These are phyloP conservation scores for Ochropacha duplaris DNA, from an alignment of 2,888 invertebrate genomes.

Conservation along the genomic window DNA sequence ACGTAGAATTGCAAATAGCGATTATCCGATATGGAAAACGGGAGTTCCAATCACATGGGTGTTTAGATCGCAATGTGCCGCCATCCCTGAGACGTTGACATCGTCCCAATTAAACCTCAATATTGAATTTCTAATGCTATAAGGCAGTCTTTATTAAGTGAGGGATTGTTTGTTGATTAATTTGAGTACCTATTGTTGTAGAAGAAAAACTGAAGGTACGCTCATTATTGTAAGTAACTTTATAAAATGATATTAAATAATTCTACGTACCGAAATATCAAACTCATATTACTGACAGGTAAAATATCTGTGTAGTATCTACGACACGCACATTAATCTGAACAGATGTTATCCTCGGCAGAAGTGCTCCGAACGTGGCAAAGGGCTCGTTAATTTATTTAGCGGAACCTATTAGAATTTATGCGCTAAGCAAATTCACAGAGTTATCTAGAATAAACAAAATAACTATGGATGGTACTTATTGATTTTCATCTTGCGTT, in stretches of 20 bases:
- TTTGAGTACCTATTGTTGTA: background rate
- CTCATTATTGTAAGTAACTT: too few relatives aligned
- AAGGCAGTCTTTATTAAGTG: conserved; percentile 32
- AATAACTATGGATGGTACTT: conserved; percentile 3
- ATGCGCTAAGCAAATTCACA: conserved; percentile 27
- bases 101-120: conserved; percentile 56
- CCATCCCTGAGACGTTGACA: conserved; percentile 49
- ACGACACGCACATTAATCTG: conserved; percentile 47
- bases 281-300: too few relatives aligned
- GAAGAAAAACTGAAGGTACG: too few relatives aligned
- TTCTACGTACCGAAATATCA: too few relatives aligned
- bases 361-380: conserved; percentile 21
- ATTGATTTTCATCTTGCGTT: background rate
- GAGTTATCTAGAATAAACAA: conserved; percentile 7
- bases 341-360: conserved; percentile 54
- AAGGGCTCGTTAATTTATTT: conserved; percentile 48
- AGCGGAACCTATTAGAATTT: conserved; percentile 43
- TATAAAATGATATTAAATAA: background rate
- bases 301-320: conserved; percentile 7
- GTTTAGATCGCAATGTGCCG: conserved; percentile 56
- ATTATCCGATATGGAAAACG: conserved; percentile 48
- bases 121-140: conserved; percentile 48
- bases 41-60: conserved; percentile 57
- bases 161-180: background rate
- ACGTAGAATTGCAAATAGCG: conserved; percentile 63